Evolutionary conservation across 2,113 vertebrate species (phyloP).

Genomic region (Nanorana parkeri): DNA sequence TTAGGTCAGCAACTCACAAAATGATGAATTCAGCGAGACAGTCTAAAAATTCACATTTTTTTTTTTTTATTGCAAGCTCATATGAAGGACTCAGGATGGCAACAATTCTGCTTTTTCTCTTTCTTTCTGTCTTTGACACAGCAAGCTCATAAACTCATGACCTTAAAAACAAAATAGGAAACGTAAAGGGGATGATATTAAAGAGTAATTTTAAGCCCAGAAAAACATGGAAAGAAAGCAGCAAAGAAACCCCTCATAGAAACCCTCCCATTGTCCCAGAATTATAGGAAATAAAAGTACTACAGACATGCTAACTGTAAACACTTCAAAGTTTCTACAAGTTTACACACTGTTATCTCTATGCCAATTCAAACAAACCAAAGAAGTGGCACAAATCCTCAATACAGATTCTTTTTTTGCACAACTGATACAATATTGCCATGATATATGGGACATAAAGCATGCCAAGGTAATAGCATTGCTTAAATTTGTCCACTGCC

Average conservation of each 20-base stretch:
- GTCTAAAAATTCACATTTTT: constrained; percentile 76
- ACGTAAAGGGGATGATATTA: constrained; percentile 75
- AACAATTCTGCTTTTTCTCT: constrained; percentile 64
- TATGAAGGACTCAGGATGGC: constrained; percentile 81
- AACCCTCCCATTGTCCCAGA: constrained; percentile 57
- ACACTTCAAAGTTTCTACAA: not conserved
- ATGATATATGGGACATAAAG: no score
- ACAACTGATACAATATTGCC: constrained; percentile 47
- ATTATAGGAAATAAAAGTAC: not conserved
- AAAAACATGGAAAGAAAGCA: constrained; percentile 59
- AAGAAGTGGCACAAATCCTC: no score
- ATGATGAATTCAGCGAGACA: constrained; percentile 82
- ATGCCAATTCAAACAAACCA: no score
- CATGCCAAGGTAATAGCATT: no score
- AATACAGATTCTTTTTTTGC: no score
- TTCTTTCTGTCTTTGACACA: constrained; percentile 73
- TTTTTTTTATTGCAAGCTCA: constrained; percentile 77
- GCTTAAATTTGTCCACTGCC: not conserved
- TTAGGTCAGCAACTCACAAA: constrained; percentile 81
- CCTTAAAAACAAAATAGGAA: constrained; percentile 72
- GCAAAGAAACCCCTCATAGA: constrained; percentile 61
- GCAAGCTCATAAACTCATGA: constrained; percentile 79
- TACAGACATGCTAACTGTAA: not conserved
- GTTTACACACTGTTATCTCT: no score
- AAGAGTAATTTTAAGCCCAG: constrained; percentile 68